Conservation (phyloP, 2,888 invertebrate genomes). For the Chromoteleia sp. region DNA sequence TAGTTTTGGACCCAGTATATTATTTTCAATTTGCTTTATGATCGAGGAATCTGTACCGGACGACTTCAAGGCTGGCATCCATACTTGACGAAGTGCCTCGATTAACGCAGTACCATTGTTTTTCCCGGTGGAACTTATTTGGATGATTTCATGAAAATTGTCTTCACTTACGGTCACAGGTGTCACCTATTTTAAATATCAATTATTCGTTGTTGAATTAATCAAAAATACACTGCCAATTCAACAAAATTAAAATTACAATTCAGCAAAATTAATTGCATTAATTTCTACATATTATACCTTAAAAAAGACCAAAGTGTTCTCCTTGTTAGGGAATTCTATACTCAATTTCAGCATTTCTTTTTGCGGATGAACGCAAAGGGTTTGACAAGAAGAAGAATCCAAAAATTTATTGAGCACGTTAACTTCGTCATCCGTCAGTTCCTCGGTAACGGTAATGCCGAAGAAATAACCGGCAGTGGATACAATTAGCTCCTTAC, state of each 20-base stretch:
- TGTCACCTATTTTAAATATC: constrained; percentile 72
- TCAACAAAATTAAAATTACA: neutral
- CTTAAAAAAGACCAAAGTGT: constrained; percentile 82
- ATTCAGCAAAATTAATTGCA: neutral
- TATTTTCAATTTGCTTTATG: constrained; percentile 80
- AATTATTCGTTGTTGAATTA: too few relatives aligned
- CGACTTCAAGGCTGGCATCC: constrained; percentile 79
- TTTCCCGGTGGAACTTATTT: constrained; percentile 79
- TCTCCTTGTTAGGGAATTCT: constrained; percentile 75
- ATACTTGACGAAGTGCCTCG: constrained; percentile 81
- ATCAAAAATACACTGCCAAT: neutral
- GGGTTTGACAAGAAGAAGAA: constrained; percentile 76
- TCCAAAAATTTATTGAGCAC: constrained; percentile 80
- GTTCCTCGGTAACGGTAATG: constrained; percentile 59
- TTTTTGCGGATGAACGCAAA: constrained; percentile 76
- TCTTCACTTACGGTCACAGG: constrained; percentile 77
- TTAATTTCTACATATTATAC: constrained; percentile 67
- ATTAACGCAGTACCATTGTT: constrained; percentile 77
- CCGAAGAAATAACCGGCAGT: constrained; percentile 82
- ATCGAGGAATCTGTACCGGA: constrained; percentile 76
- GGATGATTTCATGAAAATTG: constrained; percentile 82
- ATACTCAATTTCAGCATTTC: constrained; percentile 75
- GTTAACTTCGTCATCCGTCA: constrained; percentile 69
- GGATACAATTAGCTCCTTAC: constrained; percentile 77
- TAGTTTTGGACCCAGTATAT: constrained; percentile 77